Conservation (phyloP, 2,797 vertebrate species). For the Vultur gryphus region DNA sequence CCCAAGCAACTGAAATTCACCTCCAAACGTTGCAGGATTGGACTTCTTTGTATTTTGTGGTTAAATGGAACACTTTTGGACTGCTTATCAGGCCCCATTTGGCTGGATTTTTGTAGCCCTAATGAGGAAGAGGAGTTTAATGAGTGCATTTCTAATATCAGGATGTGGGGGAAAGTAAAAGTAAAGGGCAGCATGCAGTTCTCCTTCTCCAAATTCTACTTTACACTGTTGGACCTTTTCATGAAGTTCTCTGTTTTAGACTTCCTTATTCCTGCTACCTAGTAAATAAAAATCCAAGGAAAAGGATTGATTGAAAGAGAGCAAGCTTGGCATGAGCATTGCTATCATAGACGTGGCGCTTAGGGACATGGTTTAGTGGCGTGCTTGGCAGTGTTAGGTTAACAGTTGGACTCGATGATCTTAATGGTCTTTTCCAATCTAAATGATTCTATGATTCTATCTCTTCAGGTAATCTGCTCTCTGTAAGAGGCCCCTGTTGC, state of each 20-base stretch:
- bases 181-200: background rate
- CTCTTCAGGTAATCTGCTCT: background rate
- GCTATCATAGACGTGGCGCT: accelerated
- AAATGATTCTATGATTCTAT: background rate
- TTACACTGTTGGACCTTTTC: background rate
- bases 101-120: background rate
- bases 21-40: background rate
- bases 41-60: background rate
- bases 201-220: background rate
- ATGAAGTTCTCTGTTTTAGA: background rate
- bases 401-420: accelerated
- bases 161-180: background rate
- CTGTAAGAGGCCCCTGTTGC: background rate
- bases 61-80: background rate
- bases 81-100: background rate
- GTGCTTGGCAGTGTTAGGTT: background rate
- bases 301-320: background rate
- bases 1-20: background rate
- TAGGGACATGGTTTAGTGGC: background rate
- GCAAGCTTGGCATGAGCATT: background rate
- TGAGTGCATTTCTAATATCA: background rate
- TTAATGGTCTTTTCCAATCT: background rate
- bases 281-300: background rate
- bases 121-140: background rate
- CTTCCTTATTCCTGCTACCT: background rate